A percentile compares a stretch with the other conserved stretches of the same genome.
Evolutionary conservation across 2,888 invertebrate genomes (phyloP).

Genomic region (Lithophane leautieri): DNA sequence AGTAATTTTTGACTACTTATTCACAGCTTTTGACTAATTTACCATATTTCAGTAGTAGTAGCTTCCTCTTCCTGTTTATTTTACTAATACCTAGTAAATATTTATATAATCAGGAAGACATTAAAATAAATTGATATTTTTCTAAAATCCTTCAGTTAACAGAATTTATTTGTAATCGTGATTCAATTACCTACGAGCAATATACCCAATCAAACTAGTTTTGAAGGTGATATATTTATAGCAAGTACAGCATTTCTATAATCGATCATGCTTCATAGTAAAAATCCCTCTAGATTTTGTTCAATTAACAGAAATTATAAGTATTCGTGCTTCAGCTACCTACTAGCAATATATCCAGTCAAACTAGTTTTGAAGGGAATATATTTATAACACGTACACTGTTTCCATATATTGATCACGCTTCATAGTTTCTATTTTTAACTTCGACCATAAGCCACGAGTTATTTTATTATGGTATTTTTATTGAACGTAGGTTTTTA

Average conservation of each 20-base stretch:
- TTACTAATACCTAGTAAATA: not conserved
- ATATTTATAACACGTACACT: slow-evolving; percentile 43
- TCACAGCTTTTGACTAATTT: not conserved
- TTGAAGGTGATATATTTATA: slow-evolving; percentile 55
- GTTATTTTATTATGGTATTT: slow-evolving; percentile 26
- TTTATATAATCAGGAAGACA: slow-evolving; percentile 18
- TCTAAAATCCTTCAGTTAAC: slow-evolving; percentile 15
- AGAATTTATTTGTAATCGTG: slow-evolving; percentile 26
- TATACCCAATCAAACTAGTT: slow-evolving; percentile 44
- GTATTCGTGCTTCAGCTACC: slow-evolving; percentile 25
- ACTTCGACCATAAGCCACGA: slow-evolving; percentile 41
- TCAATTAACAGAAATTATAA: slow-evolving; percentile 19
- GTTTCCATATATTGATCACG: slow-evolving; percentile 36
- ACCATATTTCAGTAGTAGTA: not conserved
- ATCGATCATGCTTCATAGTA: slow-evolving; percentile 27
- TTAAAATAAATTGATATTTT: not conserved
- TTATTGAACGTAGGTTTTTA: slow-evolving; percentile 27
- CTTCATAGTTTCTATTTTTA: slow-evolving; percentile 52
- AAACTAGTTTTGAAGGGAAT: slow-evolving; percentile 53
- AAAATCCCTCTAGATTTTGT: slow-evolving; percentile 2
- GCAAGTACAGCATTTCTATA: slow-evolving; percentile 28
- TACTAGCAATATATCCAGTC: slow-evolving; percentile 23
- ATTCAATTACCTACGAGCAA: slow-evolving; percentile 15
- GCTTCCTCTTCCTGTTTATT: slow-evolving; percentile 45
- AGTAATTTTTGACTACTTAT: too few relatives aligned